These are phyloP conservation scores for Lasioglossum pauxillum DNA, from an alignment of 2,888 invertebrate genomes.

Conservation along the genomic window DNA sequence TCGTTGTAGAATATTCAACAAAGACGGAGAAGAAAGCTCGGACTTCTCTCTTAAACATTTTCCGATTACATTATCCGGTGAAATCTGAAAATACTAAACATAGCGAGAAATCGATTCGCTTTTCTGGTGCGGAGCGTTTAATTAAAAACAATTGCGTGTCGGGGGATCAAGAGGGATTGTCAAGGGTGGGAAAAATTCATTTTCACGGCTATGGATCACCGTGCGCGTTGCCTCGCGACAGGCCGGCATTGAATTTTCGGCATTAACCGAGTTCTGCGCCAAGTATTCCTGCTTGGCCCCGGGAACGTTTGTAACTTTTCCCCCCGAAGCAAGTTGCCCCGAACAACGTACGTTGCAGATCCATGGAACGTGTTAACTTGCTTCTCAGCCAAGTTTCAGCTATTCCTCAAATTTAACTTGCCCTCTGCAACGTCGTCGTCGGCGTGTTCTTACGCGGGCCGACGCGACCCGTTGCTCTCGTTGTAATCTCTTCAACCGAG, in stretches of 20 bases:
- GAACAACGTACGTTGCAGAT: background rate
- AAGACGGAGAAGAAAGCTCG: no score
- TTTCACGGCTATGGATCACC: background rate
- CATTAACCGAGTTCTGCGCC: background rate
- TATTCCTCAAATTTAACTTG: conserved; percentile 1
- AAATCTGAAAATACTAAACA: background rate
- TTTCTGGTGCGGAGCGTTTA: background rate
- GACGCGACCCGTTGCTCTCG: background rate
- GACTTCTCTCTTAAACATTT: no score
- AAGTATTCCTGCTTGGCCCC: background rate
- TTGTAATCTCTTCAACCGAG: conserved; percentile 10
- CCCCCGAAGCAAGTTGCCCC: background rate
- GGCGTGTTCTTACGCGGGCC: background rate
- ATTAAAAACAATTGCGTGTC: background rate
- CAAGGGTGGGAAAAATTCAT: background rate
- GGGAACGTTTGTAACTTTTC: conserved; percentile 1
- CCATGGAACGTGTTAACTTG: conserved; percentile 10
- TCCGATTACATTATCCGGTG: no score
- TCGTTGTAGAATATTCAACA: no score
- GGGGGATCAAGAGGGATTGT: background rate
- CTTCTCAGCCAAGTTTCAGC: conserved; percentile 9
- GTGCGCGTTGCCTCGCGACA: background rate
- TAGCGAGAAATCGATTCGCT: background rate
- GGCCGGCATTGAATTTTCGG: background rate
- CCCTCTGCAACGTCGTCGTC: conserved; percentile 4